A percentile compares a stretch with the other conserved stretches of the same genome.
phyloP scores from a whole-genome alignment of 2,888 invertebrate genomes.

The Allolobophora icterica region DNA sequence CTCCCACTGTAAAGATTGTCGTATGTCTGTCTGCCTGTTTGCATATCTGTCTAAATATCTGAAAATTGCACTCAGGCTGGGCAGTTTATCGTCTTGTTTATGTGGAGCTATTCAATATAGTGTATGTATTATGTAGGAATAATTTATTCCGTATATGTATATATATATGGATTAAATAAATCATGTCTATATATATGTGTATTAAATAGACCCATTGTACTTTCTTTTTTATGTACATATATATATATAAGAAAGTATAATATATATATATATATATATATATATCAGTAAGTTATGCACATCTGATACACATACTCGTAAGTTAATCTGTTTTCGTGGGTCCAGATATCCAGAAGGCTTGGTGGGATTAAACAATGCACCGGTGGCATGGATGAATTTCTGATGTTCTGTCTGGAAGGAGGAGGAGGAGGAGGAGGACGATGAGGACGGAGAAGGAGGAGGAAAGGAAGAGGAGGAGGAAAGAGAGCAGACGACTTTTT shows the following conservation, averaged over 20 bases:
- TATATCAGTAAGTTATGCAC: no score
- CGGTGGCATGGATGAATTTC: neutral
- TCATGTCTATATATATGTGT: no score
- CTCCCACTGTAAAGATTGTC: neutral
- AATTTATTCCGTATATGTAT: no score
- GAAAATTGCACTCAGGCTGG: neutral
- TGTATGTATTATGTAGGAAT: neutral
- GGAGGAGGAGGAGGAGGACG: no score
- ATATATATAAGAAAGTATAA: neutral
- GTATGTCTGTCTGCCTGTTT: neutral
- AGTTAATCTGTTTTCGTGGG: neutral
- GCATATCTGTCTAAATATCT: neutral
- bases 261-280: neutral
- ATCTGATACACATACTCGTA: neutral
- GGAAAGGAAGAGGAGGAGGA: no score
- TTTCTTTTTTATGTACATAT: neutral
- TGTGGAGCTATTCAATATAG: neutral
- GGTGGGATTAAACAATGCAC: neutral
- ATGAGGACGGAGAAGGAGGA: no score
- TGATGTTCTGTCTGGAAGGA: no score
- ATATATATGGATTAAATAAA: neutral
- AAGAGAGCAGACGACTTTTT: no score
- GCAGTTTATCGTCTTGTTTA: neutral
- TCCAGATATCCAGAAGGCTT: neutral
- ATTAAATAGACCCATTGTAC: no score